Evolutionary conservation across 1,140 invertebrate genomes (phyloP).

Genomic region (Lasioglossum albipes): DNA sequence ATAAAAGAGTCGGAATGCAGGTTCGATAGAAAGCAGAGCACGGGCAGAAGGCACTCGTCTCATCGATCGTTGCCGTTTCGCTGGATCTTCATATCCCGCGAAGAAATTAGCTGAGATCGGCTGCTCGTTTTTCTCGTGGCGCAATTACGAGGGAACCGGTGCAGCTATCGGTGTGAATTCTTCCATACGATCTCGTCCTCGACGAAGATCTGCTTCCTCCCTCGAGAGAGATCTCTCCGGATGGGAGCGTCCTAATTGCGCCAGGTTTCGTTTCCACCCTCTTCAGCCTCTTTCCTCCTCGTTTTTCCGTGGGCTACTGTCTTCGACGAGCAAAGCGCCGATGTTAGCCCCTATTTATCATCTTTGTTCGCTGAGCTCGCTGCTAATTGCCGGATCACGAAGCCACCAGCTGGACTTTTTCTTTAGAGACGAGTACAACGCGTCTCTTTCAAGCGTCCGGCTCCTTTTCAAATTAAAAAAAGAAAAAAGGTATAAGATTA

Average conservation of each 20-base stretch:
- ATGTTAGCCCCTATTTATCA: constrained; percentile 6
- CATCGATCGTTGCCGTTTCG: background rate
- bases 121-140: background rate
- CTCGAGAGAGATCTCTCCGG: background rate
- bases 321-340: background rate
- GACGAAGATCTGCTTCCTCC: constrained; percentile 12
- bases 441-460: too few relatives aligned
- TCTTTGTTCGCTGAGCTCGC: constrained; percentile 14
- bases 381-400: constrained; percentile 28
- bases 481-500: too few relatives aligned
- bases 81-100: background rate
- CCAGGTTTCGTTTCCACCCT: constrained; percentile 31
- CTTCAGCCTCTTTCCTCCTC: background rate
- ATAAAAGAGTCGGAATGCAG: background rate
- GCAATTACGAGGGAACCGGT: background rate
- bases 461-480: too few relatives aligned
- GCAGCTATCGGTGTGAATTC: constrained; percentile 18
- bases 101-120: background rate
- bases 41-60: background rate
- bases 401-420: background rate
- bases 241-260: constrained; percentile 35
- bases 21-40: too few relatives aligned
- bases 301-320: background rate
- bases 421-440: too few relatives aligned
- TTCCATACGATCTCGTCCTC: constrained; percentile 22